These are phyloP conservation scores for Xyrauchen texanus DNA, from an alignment of 2,113 vertebrate species.

Conservation along the genomic window DNA sequence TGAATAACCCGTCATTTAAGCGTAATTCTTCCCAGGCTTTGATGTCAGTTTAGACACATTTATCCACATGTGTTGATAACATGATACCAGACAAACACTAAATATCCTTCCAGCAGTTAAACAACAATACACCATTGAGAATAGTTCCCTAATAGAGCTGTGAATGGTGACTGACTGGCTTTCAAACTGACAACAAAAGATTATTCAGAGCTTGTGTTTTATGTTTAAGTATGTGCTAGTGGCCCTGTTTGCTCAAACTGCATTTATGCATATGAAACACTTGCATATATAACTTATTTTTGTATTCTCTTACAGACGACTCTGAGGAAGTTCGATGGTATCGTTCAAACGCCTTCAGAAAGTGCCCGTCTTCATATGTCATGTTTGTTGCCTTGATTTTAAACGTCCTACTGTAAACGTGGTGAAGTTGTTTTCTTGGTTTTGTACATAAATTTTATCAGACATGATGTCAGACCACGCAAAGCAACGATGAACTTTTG, in stretches of 20 bases:
- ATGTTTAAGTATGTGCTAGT: neutral
- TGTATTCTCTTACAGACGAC: slow-evolving; percentile 56
- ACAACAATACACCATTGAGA: neutral
- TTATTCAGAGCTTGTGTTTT: too few relatives aligned
- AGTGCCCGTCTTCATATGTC: neutral
- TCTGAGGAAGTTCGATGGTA: slow-evolving; percentile 60
- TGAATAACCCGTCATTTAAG: too few relatives aligned
- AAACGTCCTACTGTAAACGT: slow-evolving; percentile 19
- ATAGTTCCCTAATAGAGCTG: slow-evolving; percentile 4
- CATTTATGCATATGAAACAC: too few relatives aligned
- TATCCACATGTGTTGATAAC: slow-evolving; percentile 3
- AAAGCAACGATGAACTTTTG: neutral
- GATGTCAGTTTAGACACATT: too few relatives aligned
- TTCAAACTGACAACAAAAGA: too few relatives aligned
- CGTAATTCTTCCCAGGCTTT: too few relatives aligned
- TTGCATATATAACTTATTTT: neutral
- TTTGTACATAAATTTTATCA: too few relatives aligned
- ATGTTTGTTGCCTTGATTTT: slow-evolving; percentile 44
- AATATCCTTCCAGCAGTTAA: neutral
- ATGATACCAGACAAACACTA: slow-evolving; percentile 7
- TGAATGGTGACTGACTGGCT: too few relatives aligned
- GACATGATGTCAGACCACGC: too few relatives aligned
- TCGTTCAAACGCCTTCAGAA: slow-evolving; percentile 42
- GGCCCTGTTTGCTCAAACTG: neutral
- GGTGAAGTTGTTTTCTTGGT: neutral